phyloP scores from a whole-genome alignment of 2,113 vertebrate species.

The Romanogobio albipinnatus region DNA sequence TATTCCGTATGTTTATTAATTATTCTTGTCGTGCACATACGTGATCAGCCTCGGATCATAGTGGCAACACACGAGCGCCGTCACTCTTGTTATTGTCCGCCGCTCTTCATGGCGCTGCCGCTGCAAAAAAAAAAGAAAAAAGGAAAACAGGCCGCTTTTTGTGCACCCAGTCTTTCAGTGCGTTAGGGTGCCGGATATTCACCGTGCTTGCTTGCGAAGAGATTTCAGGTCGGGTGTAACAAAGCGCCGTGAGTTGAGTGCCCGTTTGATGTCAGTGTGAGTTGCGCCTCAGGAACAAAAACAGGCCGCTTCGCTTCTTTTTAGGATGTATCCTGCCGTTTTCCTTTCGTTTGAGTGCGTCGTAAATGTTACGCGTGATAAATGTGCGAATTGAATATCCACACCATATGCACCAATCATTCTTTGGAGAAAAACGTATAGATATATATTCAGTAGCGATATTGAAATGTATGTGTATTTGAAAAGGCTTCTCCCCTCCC shows the following conservation, averaged over 20 bases:
- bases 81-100: conserved; percentile 76
- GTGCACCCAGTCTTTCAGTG: conserved; percentile 30
- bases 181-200: background rate
- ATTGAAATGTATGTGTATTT: conserved; percentile 67
- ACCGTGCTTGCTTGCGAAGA: background rate
- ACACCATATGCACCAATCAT: background rate
- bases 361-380: background rate
- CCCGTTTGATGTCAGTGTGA: conserved; percentile 40
- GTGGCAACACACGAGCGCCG: conserved; percentile 53
- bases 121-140: conserved; percentile 49
- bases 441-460: conserved; percentile 43
- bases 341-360: conserved; percentile 31
- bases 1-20: conserved; percentile 11
- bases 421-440: background rate
- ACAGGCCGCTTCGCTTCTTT: conserved; percentile 72
- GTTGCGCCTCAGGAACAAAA: conserved; percentile 67
- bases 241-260: background rate
- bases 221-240: background rate
- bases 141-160: conserved; percentile 73
- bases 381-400: conserved; percentile 2
- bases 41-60: conserved; percentile 26
- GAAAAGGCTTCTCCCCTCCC: conserved; percentile 69
- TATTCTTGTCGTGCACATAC: conserved; percentile 4
- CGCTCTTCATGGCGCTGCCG: conserved; percentile 70
- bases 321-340: conserved; percentile 60